phyloP scores from a whole-genome alignment of 1,140 invertebrate genomes.

The Atta colombica region DNA sequence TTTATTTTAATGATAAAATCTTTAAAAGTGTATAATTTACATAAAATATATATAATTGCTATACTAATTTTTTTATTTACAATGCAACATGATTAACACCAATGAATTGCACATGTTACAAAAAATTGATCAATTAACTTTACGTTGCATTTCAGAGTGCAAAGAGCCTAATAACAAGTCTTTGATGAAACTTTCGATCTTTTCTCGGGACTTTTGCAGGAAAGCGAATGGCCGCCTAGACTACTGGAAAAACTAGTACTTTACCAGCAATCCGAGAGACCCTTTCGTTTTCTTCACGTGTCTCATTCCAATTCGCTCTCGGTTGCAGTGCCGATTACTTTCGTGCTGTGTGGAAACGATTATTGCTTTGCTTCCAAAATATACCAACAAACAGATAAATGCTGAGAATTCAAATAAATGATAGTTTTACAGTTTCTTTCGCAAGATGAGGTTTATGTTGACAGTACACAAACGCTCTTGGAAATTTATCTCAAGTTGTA shows the following conservation, averaged over 20 bases:
- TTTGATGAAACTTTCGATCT: conserved; percentile 21
- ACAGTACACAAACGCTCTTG: background rate
- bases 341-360: conserved; percentile 32
- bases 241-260: conserved; percentile 17
- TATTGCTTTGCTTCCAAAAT: conserved; percentile 13
- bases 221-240: conserved; percentile 7
- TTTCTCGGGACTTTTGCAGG: conserved; percentile 2
- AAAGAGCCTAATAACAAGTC: conserved; percentile 11
- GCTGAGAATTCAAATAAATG: conserved; percentile 28
- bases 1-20: too few species aligned
- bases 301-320: conserved; percentile 27
- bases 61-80: too few species aligned
- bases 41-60: too few species aligned
- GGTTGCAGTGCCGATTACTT: background rate
- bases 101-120: too few species aligned
- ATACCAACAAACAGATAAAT: background rate
- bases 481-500: conserved; percentile 15
- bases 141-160: background rate
- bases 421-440: conserved; percentile 11
- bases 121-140: too few species aligned
- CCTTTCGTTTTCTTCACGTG: conserved; percentile 31
- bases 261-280: conserved; percentile 21
- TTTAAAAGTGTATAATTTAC: too few species aligned
- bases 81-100: too few species aligned
- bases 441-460: conserved; percentile 14